These are phyloP conservation scores for Corythornis madagascariensis DNA, from an alignment of 2,113 vertebrate species.

Conservation along the genomic window DNA sequence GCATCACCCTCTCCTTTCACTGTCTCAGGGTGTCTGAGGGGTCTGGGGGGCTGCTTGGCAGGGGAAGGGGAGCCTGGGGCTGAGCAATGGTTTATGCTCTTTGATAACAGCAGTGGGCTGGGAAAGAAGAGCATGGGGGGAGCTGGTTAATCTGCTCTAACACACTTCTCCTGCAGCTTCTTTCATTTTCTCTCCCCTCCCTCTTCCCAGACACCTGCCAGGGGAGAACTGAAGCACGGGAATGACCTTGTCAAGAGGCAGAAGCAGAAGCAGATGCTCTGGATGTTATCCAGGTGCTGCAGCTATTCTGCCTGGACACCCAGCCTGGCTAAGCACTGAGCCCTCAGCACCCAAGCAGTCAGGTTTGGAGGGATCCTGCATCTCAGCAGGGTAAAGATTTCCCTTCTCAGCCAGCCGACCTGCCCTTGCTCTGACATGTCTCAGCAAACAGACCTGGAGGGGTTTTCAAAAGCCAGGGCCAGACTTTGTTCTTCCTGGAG, in stretches of 20 bases:
- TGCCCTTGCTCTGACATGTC: not conserved
- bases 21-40: not conserved
- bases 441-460: not conserved
- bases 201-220: conserved; percentile 3
- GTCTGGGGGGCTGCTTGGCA: not conserved
- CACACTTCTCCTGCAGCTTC: not conserved
- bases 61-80: not conserved
- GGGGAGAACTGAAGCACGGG: not conserved
- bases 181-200: not conserved
- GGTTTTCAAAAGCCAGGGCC: not conserved
- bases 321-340: not conserved
- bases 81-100: not conserved
- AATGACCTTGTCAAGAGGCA: not conserved
- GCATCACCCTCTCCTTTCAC: not conserved
- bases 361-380: fast-evolving
- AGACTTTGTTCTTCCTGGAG: not conserved
- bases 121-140: not conserved
- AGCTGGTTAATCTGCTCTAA: not conserved
- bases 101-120: not conserved
- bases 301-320: not conserved
- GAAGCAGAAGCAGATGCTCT: not conserved
- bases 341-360: not conserved
- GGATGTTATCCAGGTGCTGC: not conserved
- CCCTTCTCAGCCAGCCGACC: not conserved
- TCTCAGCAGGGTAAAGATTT: not conserved